A percentile compares a stretch with the other conserved stretches of the same genome.
Evolutionary conservation across 2,888 invertebrate genomes (phyloP).

Genomic region (Andrena chrysosceles): DNA sequence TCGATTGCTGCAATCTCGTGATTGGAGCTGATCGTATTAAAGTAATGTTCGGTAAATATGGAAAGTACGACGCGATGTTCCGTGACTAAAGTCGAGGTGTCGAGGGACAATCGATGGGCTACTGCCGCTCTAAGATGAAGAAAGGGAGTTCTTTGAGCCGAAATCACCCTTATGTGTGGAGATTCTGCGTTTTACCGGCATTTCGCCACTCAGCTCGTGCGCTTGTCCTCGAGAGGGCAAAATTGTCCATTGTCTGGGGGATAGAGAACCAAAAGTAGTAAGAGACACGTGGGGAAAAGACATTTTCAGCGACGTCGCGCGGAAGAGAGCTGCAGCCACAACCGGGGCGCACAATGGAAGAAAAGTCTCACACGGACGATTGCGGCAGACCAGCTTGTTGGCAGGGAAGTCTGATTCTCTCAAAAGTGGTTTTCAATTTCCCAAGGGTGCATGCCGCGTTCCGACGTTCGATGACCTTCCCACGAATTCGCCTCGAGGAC

Average conservation of each 20-base stretch:
- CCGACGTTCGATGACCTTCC: conserved; percentile 46
- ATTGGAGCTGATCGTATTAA: too few relatives aligned
- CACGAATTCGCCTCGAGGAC: conserved; percentile 52
- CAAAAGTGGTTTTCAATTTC: conserved; percentile 84
- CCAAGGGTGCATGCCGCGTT: conserved; percentile 82
- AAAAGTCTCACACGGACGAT: conserved; percentile 83
- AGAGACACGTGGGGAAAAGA: conserved; percentile 69
- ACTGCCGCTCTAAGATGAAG: neutral
- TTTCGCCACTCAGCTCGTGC: conserved; percentile 46
- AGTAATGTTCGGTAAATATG: too few relatives aligned
- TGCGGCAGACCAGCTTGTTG: conserved; percentile 85
- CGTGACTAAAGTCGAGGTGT: neutral
- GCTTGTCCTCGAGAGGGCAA: conserved; percentile 52
- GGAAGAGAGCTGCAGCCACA: conserved; percentile 81
- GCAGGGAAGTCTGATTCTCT: conserved; percentile 85
- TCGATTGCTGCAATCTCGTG: conserved; percentile 7
- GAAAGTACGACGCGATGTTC: neutral
- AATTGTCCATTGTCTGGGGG: conserved; percentile 61
- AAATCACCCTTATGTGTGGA: conserved; percentile 13
- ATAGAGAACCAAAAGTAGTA: conserved; percentile 37
- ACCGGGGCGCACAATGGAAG: conserved; percentile 80
- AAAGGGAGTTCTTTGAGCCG: conserved; percentile 11
- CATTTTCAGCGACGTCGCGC: conserved; percentile 82
- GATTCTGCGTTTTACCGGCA: conserved; percentile 38
- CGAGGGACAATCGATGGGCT: conserved; percentile 27